A percentile compares a stretch with the other conserved stretches of the same genome.
phyloP scores from a whole-genome alignment of 2,113 vertebrate genomes.

The Rutilus rutilus region DNA sequence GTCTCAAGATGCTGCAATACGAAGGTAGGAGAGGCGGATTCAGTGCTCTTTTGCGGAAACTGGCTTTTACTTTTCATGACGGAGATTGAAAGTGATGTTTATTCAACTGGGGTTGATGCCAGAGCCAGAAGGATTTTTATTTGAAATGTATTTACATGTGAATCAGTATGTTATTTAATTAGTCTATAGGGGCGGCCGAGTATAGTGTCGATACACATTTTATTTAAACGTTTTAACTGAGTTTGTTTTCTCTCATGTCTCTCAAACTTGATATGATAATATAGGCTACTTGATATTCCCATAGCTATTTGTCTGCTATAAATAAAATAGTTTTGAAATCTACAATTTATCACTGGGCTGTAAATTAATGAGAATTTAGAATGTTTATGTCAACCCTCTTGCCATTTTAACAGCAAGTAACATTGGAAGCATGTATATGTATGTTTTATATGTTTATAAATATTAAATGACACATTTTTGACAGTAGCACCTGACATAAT shows the following conservation, averaged over 20 bases:
- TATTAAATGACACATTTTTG: neutral
- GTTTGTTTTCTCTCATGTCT: neutral
- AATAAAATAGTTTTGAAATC: neutral
- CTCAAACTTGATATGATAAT: neutral
- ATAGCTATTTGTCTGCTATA: neutral
- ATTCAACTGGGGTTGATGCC: neutral
- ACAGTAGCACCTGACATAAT: neutral
- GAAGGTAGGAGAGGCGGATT: slow-evolving; percentile 70
- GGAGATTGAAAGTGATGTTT: neutral
- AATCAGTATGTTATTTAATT: neutral
- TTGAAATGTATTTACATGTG: neutral
- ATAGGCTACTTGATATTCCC: neutral
- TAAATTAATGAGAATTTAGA: neutral
- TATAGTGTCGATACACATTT: neutral
- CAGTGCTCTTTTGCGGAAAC: neutral
- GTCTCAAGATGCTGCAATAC: slow-evolving; percentile 75
- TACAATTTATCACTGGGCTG: neutral
- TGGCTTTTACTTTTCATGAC: neutral
- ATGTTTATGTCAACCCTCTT: neutral
- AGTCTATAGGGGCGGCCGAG: neutral
- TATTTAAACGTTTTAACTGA: neutral
- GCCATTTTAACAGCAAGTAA: neutral
- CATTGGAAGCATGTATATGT: neutral
- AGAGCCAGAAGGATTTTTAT: neutral
- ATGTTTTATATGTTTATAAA: neutral